A percentile compares a stretch with the other conserved stretches of the same genome.
Evolutionary conservation across 2,888 invertebrate species (phyloP).

Genomic region (Eremobia ochroleuca): DNA sequence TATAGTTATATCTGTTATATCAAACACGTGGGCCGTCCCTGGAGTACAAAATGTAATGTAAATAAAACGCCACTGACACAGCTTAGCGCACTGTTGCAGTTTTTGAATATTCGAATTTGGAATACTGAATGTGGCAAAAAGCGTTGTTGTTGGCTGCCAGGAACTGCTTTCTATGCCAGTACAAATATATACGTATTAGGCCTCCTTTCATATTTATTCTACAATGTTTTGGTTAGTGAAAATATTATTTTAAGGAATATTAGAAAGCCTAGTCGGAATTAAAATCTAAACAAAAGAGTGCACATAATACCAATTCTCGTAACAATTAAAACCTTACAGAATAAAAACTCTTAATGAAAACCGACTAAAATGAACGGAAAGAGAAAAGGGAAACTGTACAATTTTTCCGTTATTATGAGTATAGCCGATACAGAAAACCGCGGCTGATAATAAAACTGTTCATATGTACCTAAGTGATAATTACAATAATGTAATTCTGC

Average conservation of each 20-base stretch:
- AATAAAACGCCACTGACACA: constrained; percentile 62
- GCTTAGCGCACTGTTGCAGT: constrained; percentile 61
- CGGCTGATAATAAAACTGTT: constrained; percentile 57
- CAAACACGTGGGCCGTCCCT: constrained; percentile 54
- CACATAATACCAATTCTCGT: constrained; percentile 25
- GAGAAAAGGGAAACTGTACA: not conserved
- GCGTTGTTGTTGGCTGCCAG: constrained; percentile 29
- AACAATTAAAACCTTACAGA: constrained; percentile 13
- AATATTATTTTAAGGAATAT: not conserved
- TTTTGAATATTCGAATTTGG: constrained; percentile 56
- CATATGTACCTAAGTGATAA: constrained; percentile 56
- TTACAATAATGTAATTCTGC: constrained; percentile 59
- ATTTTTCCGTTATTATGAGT: constrained; percentile 28
- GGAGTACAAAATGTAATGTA: constrained; percentile 66
- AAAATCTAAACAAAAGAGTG: constrained; percentile 16
- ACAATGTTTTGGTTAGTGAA: constrained; percentile 3
- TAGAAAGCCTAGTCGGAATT: not conserved
- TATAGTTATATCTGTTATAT: constrained; percentile 48
- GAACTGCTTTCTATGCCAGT: constrained; percentile 35
- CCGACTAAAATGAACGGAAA: constrained; percentile 31
- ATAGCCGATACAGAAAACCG: constrained; percentile 50
- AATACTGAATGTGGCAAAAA: constrained; percentile 50
- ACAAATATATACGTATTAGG: not conserved
- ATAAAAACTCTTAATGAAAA: constrained; percentile 33
- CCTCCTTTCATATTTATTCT: constrained; percentile 3